These are phyloP conservation scores for Neoaliturus tenellus DNA, from an alignment of 2,888 invertebrate genomes.

Conservation along the genomic window DNA sequence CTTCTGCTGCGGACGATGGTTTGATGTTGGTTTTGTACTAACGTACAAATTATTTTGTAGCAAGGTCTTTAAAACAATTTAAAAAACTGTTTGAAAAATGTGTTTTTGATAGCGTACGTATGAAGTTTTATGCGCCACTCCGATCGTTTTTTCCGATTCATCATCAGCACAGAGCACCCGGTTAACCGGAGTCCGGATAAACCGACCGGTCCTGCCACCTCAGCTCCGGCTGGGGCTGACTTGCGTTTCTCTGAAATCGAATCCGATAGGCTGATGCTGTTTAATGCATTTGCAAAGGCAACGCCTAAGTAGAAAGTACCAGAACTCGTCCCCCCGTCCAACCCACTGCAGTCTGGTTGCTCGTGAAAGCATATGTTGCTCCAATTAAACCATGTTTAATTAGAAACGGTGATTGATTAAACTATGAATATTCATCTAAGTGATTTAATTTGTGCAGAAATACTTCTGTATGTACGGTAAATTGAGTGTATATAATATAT, in stretches of 20 bases:
- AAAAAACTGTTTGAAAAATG: no score
- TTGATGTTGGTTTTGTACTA: no score
- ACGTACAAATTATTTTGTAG: no score
- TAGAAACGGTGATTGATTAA: no score
- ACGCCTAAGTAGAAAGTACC: neutral
- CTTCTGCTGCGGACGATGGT: no score
- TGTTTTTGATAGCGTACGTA: no score
- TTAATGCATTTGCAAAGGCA: neutral
- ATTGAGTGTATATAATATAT: no score
- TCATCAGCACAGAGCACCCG: neutral
- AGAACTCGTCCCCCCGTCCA: neutral
- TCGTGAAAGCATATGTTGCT: neutral
- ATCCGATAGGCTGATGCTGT: neutral
- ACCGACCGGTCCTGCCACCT: neutral
- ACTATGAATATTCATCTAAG: no score
- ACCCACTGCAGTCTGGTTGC: neutral
- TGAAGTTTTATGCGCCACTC: no score
- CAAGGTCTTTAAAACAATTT: no score
- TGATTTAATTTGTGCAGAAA: no score
- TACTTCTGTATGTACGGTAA: no score
- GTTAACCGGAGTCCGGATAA: neutral
- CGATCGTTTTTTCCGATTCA: neutral
- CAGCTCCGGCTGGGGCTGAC: neutral
- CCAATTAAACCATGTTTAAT: neutral
- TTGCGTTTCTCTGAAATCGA: constrained; percentile 1